A percentile compares a stretch with the other conserved stretches of the same genome.
Conservation (phyloP, 2,797 vertebrate species). For the Sylvilagus floridanus region DNA sequence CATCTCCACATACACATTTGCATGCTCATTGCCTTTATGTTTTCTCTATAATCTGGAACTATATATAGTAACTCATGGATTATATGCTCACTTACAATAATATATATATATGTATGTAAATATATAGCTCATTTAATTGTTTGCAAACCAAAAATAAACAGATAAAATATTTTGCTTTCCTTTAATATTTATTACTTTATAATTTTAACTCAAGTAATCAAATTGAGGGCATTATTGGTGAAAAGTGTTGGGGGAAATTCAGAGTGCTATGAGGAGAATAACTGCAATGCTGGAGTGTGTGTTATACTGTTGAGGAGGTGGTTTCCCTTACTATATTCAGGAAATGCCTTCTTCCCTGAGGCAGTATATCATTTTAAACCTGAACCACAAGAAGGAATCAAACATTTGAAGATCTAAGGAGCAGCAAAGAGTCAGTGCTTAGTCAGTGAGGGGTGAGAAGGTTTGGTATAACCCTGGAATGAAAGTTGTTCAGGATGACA, state of each 20-base stretch:
- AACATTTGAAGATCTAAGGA: neutral
- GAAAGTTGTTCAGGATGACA: neutral
- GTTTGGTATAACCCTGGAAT: neutral
- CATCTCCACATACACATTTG: neutral
- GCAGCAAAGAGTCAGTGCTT: neutral
- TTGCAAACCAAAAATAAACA: neutral
- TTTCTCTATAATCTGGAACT: neutral
- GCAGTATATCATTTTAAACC: neutral
- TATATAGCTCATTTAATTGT: neutral
- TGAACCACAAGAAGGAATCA: neutral
- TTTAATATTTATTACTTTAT: neutral
- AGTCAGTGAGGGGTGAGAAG: neutral
- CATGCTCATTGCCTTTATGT: neutral
- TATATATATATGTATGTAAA: neutral
- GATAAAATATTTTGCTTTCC: neutral
- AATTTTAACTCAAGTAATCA: neutral
- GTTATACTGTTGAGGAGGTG: neutral
- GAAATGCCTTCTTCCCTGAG: neutral
- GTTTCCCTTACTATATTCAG: neutral
- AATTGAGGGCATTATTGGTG: neutral
- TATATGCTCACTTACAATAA: neutral
- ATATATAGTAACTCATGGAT: neutral
- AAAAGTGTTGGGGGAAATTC: neutral
- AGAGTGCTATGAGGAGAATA: too few relatives aligned
- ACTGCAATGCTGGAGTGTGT: neutral